phyloP scores from a whole-genome alignment of 2,797 vertebrate species.

The Enteromius mattozi region DNA sequence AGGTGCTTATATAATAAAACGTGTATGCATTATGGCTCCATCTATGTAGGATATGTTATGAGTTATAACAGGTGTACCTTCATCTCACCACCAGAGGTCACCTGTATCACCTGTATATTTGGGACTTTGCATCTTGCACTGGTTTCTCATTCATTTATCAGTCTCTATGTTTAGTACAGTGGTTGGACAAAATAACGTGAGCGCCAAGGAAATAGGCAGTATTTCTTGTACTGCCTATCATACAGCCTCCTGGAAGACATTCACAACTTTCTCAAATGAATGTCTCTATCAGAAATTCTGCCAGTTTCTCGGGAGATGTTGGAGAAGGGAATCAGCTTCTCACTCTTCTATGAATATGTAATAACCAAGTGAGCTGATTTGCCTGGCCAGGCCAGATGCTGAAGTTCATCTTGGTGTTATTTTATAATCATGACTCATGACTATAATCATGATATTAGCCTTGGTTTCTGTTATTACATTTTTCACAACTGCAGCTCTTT shows the following conservation, averaged over 20 bases:
- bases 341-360: neutral
- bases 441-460: neutral
- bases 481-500: neutral
- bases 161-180: neutral
- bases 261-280: neutral
- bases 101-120: neutral
- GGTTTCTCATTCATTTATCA: neutral
- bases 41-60: neutral
- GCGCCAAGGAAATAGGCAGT: neutral
- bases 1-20: neutral
- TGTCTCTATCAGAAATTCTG: neutral
- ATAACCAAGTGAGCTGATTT: neutral
- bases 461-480: neutral
- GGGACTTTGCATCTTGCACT: neutral
- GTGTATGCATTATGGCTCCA: neutral
- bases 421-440: neutral
- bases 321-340: neutral
- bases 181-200: neutral
- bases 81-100: neutral
- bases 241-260: neutral
- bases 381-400: neutral
- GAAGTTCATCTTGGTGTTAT: neutral
- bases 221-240: neutral
- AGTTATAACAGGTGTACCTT: neutral
- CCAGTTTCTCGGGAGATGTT: neutral